phyloP scores from a whole-genome alignment of 2,113 vertebrate species.

The Willisornis vidua region DNA sequence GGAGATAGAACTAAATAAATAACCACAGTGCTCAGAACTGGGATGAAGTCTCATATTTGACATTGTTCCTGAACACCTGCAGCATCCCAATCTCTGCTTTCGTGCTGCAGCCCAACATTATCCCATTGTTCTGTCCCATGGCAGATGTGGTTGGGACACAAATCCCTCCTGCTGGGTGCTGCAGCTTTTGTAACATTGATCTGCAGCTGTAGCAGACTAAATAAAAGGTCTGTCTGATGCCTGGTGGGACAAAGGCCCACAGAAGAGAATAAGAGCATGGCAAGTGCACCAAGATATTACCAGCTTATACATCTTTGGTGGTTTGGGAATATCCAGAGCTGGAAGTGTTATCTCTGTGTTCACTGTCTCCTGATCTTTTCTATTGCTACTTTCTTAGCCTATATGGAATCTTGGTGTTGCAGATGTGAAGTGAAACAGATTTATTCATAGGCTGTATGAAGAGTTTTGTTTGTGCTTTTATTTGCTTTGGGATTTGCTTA shows the following conservation, averaged over 20 bases:
- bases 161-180: background rate
- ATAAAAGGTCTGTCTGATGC: background rate
- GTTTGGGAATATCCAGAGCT: background rate
- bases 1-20: background rate
- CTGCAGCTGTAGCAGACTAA: background rate
- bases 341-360: background rate
- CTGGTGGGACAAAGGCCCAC: background rate
- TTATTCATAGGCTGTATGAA: background rate
- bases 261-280: background rate
- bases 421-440: background rate
- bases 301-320: background rate
- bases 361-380: background rate
- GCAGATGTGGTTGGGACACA: background rate
- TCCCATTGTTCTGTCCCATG: background rate
- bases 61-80: background rate
- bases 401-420: background rate
- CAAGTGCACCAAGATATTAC: background rate
- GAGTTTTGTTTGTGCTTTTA: background rate
- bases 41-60: fast-evolving
- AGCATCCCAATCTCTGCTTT: background rate
- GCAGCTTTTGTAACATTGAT: background rate
- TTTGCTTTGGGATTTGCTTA: background rate
- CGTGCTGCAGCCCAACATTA: background rate
- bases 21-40: background rate
- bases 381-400: background rate